Percentiles rank a stretch among this genome's conserved stretches.
Evolutionary conservation across 2,113 vertebrate genomes (phyloP).

Genomic region (Chionis minor): DNA sequence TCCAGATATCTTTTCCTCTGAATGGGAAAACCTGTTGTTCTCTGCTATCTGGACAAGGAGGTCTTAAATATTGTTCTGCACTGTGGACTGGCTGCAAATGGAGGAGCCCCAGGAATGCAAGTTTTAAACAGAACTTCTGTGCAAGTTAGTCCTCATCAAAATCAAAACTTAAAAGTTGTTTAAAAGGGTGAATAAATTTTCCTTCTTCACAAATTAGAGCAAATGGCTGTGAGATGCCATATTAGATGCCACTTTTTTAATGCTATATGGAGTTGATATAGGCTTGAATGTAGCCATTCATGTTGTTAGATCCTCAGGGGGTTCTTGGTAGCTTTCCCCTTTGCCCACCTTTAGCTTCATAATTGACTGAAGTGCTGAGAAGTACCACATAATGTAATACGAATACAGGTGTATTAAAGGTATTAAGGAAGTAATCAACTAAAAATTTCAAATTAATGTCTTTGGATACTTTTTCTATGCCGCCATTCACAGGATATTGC

Average conservation of each 20-base stretch:
- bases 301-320: neutral
- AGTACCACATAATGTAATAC: rapidly evolving
- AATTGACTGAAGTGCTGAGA: neutral
- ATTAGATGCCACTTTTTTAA: neutral
- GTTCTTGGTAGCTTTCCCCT: neutral
- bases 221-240: neutral
- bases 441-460: neutral
- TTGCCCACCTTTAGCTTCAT: neutral
- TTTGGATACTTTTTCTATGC: neutral
- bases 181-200: neutral
- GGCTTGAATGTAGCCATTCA: neutral
- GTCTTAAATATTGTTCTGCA: neutral
- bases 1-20: neutral
- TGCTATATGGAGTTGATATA: neutral
- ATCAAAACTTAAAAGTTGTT: neutral
- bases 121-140: neutral
- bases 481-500: neutral
- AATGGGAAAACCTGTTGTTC: neutral
- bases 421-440: neutral
- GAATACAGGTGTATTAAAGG: neutral
- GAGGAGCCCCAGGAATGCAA: neutral
- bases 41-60: neutral
- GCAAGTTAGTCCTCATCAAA: neutral
- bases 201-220: neutral
- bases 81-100: neutral